Base-by-base conservation (phyloP, 2,113 vertebrate species). In the Leucopsar rothschildi region DNA sequence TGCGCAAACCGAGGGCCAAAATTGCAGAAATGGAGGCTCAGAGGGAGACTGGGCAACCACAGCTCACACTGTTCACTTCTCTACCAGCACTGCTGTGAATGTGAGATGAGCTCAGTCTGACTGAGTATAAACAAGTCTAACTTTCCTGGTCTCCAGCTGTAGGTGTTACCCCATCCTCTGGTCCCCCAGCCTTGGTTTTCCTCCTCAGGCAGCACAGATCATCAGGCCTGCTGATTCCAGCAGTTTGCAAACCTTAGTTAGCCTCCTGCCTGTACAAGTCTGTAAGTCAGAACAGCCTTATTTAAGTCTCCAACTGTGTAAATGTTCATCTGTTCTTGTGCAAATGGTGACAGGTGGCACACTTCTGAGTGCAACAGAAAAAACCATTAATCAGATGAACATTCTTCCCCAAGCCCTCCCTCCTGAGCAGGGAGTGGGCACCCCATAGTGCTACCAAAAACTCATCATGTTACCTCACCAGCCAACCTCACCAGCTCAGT, bases 211-310 rank as follows among this genome's bases (percentile, higher is more conserved):
- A 88, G 40, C 49, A 56, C 14, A 56, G 57, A 52, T 52, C 55
- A 80, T 47, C 31, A 35, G 55, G 21, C 20, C 23, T 76, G 57
- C 25, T 68, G 50, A 68, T 29, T 37, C 29, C 84, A 86, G n/a
- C 40, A 85, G 56, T 66, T 49, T 61, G 25, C n/a, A 89, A 80
- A 69, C 37, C n/a, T 77, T 33, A 40, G 21, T 56, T 53, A 73
- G 22, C 9, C 31, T 56, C 1, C 0, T 42, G 33, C 8, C 24
- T 40, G 2, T 42, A 11, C 23, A 53, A n/a, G 17, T 29, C 53
- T 53, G 7, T 49, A 70, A 70, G 55, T 55, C 39, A 83, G 45
- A 76, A 80, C 16, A 82, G 55, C 5, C 85, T 69, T 64, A 56
- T 82, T 84, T 69, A 72, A 45, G 12, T 63, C 42, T 93, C n/a